Base-by-base conservation (phyloP, 2,888 invertebrate species). In the Erebia ligea region DNA sequence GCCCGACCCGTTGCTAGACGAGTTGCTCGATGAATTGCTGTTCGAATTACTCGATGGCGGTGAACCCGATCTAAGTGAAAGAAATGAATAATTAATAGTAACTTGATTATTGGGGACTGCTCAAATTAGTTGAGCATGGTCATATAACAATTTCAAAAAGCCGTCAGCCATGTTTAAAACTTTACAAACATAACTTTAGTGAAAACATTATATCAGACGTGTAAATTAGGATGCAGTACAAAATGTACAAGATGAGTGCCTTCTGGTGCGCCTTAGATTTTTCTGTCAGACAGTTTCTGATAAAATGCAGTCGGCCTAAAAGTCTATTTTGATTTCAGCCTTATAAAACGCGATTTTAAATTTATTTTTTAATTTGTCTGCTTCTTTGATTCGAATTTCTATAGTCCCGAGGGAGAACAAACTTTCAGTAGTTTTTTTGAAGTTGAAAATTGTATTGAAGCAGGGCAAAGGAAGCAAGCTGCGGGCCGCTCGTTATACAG, bases 1-100 rank as follows among this genome's bases (percentile, higher is more conserved):
- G 77, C 94, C 94, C 70, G 92, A 91, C 15, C 92, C 92, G 90
- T 91, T 91, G 81, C 87, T 87, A 42, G 92, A 91, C 69, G 91
- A 90, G 80, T 87, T 89, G 81, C 88, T 90, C 0, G 91, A 91
- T 25, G 90, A 89, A 78, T 88, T 88, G 80, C 89, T 88, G 79
- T 85, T 88, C 21, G 89, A 87, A 79, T 93, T 93, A 73, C 94
- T 94, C 73, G 92, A 92, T 17, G 90, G 89, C 45, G 89, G 89
- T 68, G 90, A 88, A 75, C 84, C 84, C 75, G 87, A 85, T 86
- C 91, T 93, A 79, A 73, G 65, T 67, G 8, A 17, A 11, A 58
- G 8, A 13, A 54, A 34, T 34, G 6, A 34, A 34, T 34, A 34
- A 6, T 34, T 1, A 34, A 34, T 34, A 34, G 6, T 34, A 34